Evolutionary conservation across 2,797 vertebrate genomes (phyloP), one percentile per base, ranked within the genome.

Genomic region (Scomberomorus guttatus): DNA sequence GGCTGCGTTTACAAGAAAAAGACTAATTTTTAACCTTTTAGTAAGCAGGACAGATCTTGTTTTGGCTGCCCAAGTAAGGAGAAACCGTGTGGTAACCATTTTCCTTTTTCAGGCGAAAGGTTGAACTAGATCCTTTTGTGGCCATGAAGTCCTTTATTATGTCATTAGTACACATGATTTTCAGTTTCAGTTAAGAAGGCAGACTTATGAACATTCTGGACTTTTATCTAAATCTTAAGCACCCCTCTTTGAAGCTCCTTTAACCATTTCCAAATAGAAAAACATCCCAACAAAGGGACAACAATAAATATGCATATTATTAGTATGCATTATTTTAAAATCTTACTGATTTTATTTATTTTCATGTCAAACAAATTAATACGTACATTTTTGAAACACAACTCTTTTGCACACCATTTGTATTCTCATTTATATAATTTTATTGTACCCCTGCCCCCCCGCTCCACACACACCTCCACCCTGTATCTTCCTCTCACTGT

Each of bases 401-500:
- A n/a, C n/a, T n/a, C n/a, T n/a, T n/a, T n/a, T n/a, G n/a, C n/a
- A n/a, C n/a, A n/a, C n/a, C n/a, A n/a, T n/a, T n/a, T 32, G 5
- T 6, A 32, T 32, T 62, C 3, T 64, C 42, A 10, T 50, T 66
- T 42, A 18, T 70, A 39, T 73, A 15, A 50, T 29, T 51, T 42
- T 2, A 44, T 50, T 29, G 61, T n/a, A 27, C 12, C 34, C 50
- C 61, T 69, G 52, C 14, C 48, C 37, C 17, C n/a, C 0, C 39
- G 17, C 60, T 15, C 15, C 46, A 61, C 39, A 14, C 34, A 44
- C 60, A 67, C 39, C 77, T 86, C 80, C 58, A 25, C 48, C 77
- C 77, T 79, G 29, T 51, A 52, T 68, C 77, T 75, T 87, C 78
- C 83, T 75, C 85, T 83, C 81, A 81, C 69, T 74, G 68, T 32